Base-by-base conservation (phyloP, 2,888 invertebrate genomes). In the Harmothoe impar region DNA sequence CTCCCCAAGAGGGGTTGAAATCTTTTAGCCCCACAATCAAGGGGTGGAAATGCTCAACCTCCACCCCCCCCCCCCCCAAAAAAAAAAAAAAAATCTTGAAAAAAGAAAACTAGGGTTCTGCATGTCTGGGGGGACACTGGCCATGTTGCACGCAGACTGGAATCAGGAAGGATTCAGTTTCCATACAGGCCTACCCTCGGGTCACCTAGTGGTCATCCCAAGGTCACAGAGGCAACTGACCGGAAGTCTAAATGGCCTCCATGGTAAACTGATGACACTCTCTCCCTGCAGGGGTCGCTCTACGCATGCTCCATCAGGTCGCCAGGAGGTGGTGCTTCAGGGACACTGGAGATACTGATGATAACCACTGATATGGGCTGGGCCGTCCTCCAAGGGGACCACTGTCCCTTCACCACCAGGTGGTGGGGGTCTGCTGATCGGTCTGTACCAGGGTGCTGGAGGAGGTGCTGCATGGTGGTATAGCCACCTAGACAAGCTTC, bases 331-430 rank as follows among this genome's bases (percentile, higher is more conserved):
- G 72, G 29, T 72, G 72, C 29, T 72, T 25, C 15, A 29, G 72
- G 72, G 72, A 72, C 25, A 29, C 72, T n/a, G 72, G 72, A n/a
- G 72, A 72, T 72, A 72, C 72, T 72, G 72, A 72, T 72, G 72
- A 72, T 72, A 72, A 72, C 31, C 15, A 29, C 29, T 72, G 72
- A 72, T 72, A 72, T 1, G 62, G 72, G 25, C 12, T 17, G 54
- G n/a, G 31, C 31, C 17, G 0, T 0, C 0, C 25, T 25, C 25
- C 72, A 7, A 72, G 31, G 29, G 72, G 12, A 72, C 20, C 72
- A 23, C 25, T 29, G 5, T 72, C 3, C 31, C 25, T 23, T 72
- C 62, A 5, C 68, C 68, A 72, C 72, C 72, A 72, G 72, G 29
- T 72, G 72, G 72, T 72, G 29, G 1, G 0, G 25, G n/a, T 72